Evolutionary conservation across 2,888 invertebrate genomes (phyloP).

Genomic region (Gordius sp.): DNA sequence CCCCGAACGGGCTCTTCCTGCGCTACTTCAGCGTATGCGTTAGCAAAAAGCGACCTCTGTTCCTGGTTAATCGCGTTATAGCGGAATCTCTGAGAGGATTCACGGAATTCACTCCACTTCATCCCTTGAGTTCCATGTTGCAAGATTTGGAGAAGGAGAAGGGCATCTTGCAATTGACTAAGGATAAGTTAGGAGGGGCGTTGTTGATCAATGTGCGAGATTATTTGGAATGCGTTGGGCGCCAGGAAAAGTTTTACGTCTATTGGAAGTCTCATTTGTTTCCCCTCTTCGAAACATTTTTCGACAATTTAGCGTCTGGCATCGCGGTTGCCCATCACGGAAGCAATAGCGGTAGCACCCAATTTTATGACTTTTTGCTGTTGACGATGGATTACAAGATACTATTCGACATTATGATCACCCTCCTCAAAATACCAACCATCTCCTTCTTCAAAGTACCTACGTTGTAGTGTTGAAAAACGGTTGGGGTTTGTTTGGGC

Average conservation of each 20-base stretch:
- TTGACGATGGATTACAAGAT: too few species aligned
- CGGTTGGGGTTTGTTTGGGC: too few species aligned
- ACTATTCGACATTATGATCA: slow-evolving; percentile 29
- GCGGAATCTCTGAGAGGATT: not conserved
- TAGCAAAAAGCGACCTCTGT: not conserved
- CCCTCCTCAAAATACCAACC: slow-evolving; percentile 50
- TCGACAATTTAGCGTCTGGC: not conserved
- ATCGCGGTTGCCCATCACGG: not conserved
- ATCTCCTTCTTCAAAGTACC: slow-evolving; percentile 55
- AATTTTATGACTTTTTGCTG: too few species aligned
- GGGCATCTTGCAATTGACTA: too few species aligned
- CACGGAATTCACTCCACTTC: slow-evolving; percentile 6
- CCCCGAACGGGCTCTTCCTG: slow-evolving; percentile 78
- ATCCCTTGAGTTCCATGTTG: slow-evolving; percentile 2
- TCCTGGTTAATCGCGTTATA: not conserved
- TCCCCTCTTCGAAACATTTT: not conserved
- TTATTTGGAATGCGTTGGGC: not conserved
- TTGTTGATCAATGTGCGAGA: not conserved
- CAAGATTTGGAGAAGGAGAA: too few species aligned
- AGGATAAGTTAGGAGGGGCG: too few species aligned
- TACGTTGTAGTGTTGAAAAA: too few species aligned
- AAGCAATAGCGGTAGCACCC: too few species aligned
- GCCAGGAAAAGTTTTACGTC: not conserved
- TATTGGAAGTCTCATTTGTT: slow-evolving; percentile 7
- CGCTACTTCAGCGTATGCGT: slow-evolving; percentile 44